These are phyloP conservation scores for Uria lomvia DNA, from an alignment of 2,113 vertebrate genomes.

Conservation along the genomic window DNA sequence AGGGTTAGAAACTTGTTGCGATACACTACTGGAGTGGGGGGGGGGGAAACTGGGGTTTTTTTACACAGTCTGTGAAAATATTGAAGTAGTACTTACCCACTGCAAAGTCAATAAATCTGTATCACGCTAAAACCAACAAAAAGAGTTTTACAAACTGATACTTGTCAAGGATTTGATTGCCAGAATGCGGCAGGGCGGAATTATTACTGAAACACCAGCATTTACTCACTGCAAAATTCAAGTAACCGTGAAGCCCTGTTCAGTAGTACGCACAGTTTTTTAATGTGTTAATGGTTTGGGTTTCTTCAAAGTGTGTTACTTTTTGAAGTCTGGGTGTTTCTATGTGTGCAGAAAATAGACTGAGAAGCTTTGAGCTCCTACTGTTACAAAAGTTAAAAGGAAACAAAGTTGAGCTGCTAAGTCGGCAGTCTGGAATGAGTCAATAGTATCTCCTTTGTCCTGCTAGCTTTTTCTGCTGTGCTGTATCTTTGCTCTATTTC, in stretches of 20 bases:
- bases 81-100: background rate
- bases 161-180: background rate
- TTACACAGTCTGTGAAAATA: background rate
- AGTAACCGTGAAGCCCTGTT: background rate
- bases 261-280: background rate
- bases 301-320: constrained; percentile 47
- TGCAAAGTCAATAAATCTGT: background rate
- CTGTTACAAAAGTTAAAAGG: constrained; percentile 69
- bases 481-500: constrained; percentile 68
- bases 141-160: background rate
- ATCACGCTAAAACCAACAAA: background rate
- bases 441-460: constrained; percentile 73
- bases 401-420: constrained; percentile 62
- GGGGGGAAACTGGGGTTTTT: background rate
- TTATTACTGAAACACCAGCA: background rate
- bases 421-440: constrained; percentile 67
- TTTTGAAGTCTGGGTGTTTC: constrained; percentile 64
- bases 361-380: constrained; percentile 57
- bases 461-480: constrained; percentile 10
- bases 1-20: background rate
- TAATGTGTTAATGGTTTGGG: constrained; percentile 24
- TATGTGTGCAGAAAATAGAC: constrained; percentile 54
- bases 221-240: background rate
- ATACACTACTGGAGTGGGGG: background rate
- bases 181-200: background rate